Base-by-base conservation (phyloP, 2,888 invertebrate species). In the Bombylius major region DNA sequence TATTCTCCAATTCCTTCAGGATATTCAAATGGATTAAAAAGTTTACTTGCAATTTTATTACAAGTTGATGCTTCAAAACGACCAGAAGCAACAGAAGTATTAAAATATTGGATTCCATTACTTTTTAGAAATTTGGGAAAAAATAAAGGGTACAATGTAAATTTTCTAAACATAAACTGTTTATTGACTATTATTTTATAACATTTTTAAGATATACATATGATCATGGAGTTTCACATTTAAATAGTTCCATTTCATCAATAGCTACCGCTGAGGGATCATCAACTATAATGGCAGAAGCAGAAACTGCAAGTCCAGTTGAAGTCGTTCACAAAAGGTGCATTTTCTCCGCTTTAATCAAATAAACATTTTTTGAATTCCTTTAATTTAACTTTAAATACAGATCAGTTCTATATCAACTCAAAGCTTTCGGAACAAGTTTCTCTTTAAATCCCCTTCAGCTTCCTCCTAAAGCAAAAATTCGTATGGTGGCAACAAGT, bases 1-100 rank as follows among this genome's bases (percentile, higher is more conserved):
- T 87, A 82, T 71, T 79, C 81, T 23, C 80, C 83, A 1, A 76
- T 87, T 47, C 82, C 82, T 12, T 76, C 78, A 5, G 79, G 78
- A 51, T 87, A 86, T 69, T 82, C 83, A 5, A 74, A 78, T 11
- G 80, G 79, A 34, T 73, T 87, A 61, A 79, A 80, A 60, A 77
- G 81, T 58, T 70, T 87, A 5, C 75, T 87, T 33, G 73, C 77
- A 60, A 78, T 80, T 61, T 75, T 87, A 64, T 72, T 87, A 23
- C 81, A 84, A 66, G 77, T 78, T 60, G 80, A 85, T 62, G 80
- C 83, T 1, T 71, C 76, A 33, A 70, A 76, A 33, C 70, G 87
- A 55, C 86, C 86, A 0, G 77, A 81, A 3, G 83, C 86, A 1
- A 72, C 75, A 42, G 79, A 82, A 64, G 77, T 84, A 5, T 68